Evolutionary conservation across 2,113 vertebrate genomes (phyloP).

Genomic region (Lepidothrix coronata): DNA sequence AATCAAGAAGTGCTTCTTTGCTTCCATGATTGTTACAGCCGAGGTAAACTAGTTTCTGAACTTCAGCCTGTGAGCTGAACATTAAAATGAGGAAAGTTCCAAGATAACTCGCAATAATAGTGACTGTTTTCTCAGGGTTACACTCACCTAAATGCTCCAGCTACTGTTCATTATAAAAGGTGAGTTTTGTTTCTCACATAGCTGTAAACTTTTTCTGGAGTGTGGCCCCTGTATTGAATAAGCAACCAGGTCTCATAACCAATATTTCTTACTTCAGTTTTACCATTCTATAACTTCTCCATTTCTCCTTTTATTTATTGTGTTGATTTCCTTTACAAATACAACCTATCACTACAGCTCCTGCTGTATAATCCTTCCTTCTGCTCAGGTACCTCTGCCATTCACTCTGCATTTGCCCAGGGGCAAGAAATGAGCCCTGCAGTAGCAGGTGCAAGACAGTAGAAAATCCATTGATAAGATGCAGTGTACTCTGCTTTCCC

Average conservation of each 20-base stretch:
- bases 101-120: not conserved
- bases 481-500: not conserved
- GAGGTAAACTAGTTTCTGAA: not conserved
- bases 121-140: not conserved
- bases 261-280: not conserved
- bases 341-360: not conserved
- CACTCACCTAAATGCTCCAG: not conserved
- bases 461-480: constrained; percentile 51
- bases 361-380: not conserved
- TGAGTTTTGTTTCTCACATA: not conserved
- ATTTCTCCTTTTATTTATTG: not conserved
- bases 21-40: not conserved
- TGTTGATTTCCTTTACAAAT: constrained; percentile 2
- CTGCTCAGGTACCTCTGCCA: not conserved
- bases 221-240: not conserved
- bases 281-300: not conserved
- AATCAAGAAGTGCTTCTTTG: not conserved
- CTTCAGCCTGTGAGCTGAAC: not conserved
- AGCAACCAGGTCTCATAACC: not conserved
- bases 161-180: not conserved
- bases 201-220: not conserved
- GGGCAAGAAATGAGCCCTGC: constrained; percentile 3
- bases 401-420: constrained; percentile 29
- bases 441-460: constrained; percentile 21
- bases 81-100: not conserved